These are phyloP conservation scores for Drosophila nebulosa DNA, from an alignment of 1,140 invertebrate genomes.

Conservation along the genomic window DNA sequence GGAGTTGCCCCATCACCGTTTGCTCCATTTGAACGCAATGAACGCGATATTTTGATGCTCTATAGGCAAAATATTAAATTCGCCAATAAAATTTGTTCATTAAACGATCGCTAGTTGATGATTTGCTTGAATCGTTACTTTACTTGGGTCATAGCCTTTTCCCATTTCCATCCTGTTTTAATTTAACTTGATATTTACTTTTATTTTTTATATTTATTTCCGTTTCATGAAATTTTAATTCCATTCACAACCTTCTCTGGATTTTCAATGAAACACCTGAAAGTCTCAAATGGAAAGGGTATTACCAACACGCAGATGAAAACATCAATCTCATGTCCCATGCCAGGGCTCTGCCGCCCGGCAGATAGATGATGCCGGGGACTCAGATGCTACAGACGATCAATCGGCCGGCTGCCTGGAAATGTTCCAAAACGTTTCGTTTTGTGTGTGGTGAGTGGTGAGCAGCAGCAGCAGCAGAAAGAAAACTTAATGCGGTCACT, in stretches of 20 bases:
- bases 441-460: neutral
- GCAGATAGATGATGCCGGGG: conserved; percentile 1
- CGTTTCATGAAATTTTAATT: too few relatives aligned
- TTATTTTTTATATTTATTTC: too few relatives aligned
- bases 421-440: conserved; percentile 60
- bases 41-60: neutral
- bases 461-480: conserved; percentile 4
- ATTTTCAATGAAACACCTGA: neutral
- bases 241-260: neutral
- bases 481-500: conserved; percentile 72
- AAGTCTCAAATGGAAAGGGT: neutral
- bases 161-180: too few relatives aligned
- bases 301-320: conserved; percentile 13
- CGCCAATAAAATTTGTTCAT: too few relatives aligned
- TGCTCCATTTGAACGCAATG: conserved; percentile 50
- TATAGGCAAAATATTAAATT: neutral
- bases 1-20: conserved; percentile 42
- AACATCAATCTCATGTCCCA: conserved; percentile 37
- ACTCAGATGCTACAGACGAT: conserved; percentile 26
- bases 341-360: neutral
- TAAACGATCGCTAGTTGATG: too few relatives aligned
- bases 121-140: neutral
- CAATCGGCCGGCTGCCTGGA: conserved; percentile 45
- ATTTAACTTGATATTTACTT: too few relatives aligned
- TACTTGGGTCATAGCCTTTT: neutral